Base-by-base conservation (phyloP, 1,140 invertebrate genomes). In the Formica selysi region DNA sequence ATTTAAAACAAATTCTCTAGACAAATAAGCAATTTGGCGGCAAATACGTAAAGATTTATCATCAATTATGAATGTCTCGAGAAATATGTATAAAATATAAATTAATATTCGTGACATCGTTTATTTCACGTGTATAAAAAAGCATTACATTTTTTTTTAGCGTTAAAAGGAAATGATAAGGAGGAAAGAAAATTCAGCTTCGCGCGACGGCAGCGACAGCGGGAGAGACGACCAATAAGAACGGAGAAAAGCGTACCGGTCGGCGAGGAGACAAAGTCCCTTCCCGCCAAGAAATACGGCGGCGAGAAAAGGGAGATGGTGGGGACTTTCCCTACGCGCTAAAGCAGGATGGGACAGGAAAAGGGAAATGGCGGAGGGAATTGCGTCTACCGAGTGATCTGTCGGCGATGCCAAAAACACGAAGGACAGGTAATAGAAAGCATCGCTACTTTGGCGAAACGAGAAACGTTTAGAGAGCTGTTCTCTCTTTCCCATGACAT, bases 281-380 rank as follows among this genome's bases (percentile, higher is more conserved):
- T 88, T 90, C 89, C 83, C 84, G 83, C 89, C 83, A 88, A 90
- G 74, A 87, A 91, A 81, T 36, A 51, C 59, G 70, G 51, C 26
- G 88, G 59, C 61, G 84, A 32, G 61, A 22, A 71, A 87, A 84
- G 79, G 16, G 36, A 59, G 48, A 16, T 59, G 48, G 87, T 57
- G 67, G 86, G 88, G 74, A 87, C 38, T 86, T 86, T 70, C 51
- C 84, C 76, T 80, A 70, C 51, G 61, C 74, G 85, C 62, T 89
- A 85, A 90, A 90, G 87, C 76, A 89, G 76, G 87, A 61, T 73
- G 73, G 68, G 62, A 73, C 64, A 86, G 85, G 85, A 89, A 89
- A 81, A 74, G 41, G 64, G 44, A 73, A 89, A 86, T 59, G 65
- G 54, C 36, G 48, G 67, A 61, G 59, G n/a, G 80, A 74, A 16